These are phyloP conservation scores for Myiopsitta monachus DNA, from an alignment of 2,113 vertebrate species.

Conservation along the genomic window DNA sequence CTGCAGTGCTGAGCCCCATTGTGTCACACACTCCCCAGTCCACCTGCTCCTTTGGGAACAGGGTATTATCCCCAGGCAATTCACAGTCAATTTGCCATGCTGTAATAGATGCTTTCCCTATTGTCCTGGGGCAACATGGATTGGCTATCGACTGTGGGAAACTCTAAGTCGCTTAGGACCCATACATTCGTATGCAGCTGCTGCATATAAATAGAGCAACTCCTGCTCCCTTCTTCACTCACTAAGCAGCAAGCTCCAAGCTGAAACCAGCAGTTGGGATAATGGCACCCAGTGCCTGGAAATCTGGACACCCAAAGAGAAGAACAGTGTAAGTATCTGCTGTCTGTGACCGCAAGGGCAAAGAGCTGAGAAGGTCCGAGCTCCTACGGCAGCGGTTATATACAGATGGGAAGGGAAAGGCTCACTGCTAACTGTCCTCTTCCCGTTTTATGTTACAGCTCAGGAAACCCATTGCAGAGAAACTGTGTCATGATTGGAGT, in stretches of 20 bases:
- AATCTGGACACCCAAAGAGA: conserved; percentile 51
- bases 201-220: conserved; percentile 65
- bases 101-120: conserved; percentile 77
- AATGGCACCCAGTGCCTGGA: conserved; percentile 66
- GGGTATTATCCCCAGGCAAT: conserved; percentile 80
- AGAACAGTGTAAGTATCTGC: conserved; percentile 72
- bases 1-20: conserved; percentile 54
- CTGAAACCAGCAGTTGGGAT: background rate
- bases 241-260: background rate
- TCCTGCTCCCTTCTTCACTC: background rate
- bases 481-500: conserved; percentile 78
- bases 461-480: conserved; percentile 76
- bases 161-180: conserved; percentile 60
- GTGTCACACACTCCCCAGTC: conserved; percentile 66
- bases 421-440: background rate
- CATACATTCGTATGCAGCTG: conserved; percentile 66
- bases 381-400: background rate
- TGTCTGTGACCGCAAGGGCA: background rate
- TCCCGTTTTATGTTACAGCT: conserved; percentile 57
- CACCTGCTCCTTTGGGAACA: conserved; percentile 82
- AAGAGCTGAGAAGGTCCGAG: background rate
- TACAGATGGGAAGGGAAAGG: accelerated
- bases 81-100: conserved; percentile 80
- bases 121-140: conserved; percentile 72
- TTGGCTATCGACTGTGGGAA: conserved; percentile 83